A percentile compares a stretch with the other conserved stretches of the same genome.
Conservation (phyloP, 2,113 vertebrate species). For the Gobio gobio region DNA sequence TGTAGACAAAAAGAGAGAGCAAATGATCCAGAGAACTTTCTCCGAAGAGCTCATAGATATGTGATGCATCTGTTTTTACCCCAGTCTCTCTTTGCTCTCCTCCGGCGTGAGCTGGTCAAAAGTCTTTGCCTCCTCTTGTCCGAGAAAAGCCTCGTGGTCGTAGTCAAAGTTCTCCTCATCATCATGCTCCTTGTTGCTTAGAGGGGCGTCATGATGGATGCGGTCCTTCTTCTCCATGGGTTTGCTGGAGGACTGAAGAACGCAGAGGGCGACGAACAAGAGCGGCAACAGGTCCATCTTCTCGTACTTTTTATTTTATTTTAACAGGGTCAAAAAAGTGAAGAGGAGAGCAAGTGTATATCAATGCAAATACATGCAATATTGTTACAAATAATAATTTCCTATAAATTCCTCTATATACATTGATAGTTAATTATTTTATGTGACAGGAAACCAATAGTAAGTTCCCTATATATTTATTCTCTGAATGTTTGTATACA, state of each 20-base stretch:
- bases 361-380: not conserved
- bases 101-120: conserved; percentile 97
- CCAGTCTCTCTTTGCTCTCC: conserved; percentile 96
- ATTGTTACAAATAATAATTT: not conserved
- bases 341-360: no score
- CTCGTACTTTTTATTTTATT: not conserved
- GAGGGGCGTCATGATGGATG: conserved; percentile 86
- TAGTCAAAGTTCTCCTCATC: conserved; percentile 92
- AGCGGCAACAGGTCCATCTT: conserved; percentile 82
- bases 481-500: no score
- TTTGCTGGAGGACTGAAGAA: conserved; percentile 84
- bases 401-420: not conserved
- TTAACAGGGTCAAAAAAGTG: not conserved
- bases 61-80: conserved; percentile 72
- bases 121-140: conserved; percentile 93
- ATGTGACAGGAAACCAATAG: no score
- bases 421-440: not conserved
- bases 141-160: conserved; percentile 97
- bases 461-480: no score
- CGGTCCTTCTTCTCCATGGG: conserved; percentile 95
- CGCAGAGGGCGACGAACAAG: conserved; percentile 83
- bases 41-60: not conserved
- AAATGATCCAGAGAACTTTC: not conserved
- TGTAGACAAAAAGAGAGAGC: conserved; percentile 72
- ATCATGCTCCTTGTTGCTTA: conserved; percentile 88